A percentile compares a stretch with the other conserved stretches of the same genome.
Conservation (phyloP, 2,797 vertebrate genomes). For the Alectoris magna region DNA sequence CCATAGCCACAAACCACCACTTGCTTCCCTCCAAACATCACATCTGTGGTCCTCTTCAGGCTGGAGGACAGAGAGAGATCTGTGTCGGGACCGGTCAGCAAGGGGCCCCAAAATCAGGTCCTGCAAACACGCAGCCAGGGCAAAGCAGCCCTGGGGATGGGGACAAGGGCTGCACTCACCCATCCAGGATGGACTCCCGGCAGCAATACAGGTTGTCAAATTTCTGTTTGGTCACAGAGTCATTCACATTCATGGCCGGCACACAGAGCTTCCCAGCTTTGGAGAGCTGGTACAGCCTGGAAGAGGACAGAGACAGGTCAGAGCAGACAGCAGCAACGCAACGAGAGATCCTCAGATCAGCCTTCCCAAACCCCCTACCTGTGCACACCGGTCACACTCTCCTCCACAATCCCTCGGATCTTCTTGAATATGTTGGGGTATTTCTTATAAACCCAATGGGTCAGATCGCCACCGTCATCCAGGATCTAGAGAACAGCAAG, state of each 20-base stretch:
- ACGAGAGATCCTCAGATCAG: background rate
- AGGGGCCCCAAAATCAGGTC: background rate
- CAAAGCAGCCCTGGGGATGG: background rate
- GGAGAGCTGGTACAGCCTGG: constrained; percentile 96
- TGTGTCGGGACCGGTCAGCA: constrained; percentile 50
- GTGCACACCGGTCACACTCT: constrained; percentile 98
- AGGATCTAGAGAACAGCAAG: constrained; percentile 86
- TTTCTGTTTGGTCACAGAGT: constrained; percentile 99
- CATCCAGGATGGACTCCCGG: constrained; percentile 97
- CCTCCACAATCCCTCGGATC: constrained; percentile 96
- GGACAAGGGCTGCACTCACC: constrained; percentile 81
- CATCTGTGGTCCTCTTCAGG: constrained; percentile 98
- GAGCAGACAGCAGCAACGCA: background rate
- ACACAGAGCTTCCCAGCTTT: constrained; percentile 98
- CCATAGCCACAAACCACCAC: constrained; percentile 98
- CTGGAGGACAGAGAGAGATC: constrained; percentile 80
- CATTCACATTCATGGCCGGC: constrained; percentile 98
- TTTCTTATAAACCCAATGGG: constrained; percentile 99
- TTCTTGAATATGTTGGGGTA: constrained; percentile 98
- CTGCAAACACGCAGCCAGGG: background rate
- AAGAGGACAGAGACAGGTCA: constrained; percentile 50
- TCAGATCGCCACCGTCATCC: constrained; percentile 97
- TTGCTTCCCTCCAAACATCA: constrained; percentile 99
- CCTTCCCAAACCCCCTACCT: constrained; percentile 79
- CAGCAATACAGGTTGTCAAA: constrained; percentile 99